Evolutionary conservation across 2,797 vertebrate species (phyloP), one percentile per base, ranked within the genome.

Genomic region (Sebastes itinus): DNA sequence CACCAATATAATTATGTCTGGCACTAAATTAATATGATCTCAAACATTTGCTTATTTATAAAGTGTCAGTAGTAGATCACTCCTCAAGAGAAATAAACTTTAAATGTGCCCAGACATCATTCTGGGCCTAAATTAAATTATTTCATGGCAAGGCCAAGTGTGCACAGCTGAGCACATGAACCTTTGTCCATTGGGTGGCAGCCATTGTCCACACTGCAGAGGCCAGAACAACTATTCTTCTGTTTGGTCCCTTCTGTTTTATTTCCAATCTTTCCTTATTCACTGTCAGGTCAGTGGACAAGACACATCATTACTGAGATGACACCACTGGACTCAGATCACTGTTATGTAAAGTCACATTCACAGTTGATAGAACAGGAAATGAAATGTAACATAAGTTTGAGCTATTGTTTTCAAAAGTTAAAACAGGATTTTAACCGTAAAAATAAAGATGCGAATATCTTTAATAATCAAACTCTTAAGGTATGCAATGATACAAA

Each of bases 131-230:
- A 73, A 38, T 73, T 2, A 62, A 67, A 72, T 46, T 0, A 69
- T 75, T 67, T 67, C 6, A 62, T 28, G 11, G 6, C 20, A 0
- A 35, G 35, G 55, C 38, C 5, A 52, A 78, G 67, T 61, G 22
- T 66, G 64, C 32, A 63, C 28, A 42, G 33, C 33, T 67, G 58
- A 83, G 62, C 63, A 67, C 77, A 77, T 84, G 46, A 67, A 72
- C 28, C 46, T 55, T 80, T 88, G 85, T 79, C 72, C 81, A 78
- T 49, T 60, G 72, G 75, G 68, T 87, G 80, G 80, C 80, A 87
- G 81, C 72, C 67, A 80, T 32, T 68, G 35, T 77, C 80, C 81
- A 87, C 73, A 42, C 11, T 20, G 59, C 69, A 60, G 3, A 74
- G 59, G 22, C 56, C 30, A 75, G 35, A 65, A 18, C 59, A 81